Base-by-base conservation (phyloP, 2,888 invertebrate species). In the Patella pellucida region DNA sequence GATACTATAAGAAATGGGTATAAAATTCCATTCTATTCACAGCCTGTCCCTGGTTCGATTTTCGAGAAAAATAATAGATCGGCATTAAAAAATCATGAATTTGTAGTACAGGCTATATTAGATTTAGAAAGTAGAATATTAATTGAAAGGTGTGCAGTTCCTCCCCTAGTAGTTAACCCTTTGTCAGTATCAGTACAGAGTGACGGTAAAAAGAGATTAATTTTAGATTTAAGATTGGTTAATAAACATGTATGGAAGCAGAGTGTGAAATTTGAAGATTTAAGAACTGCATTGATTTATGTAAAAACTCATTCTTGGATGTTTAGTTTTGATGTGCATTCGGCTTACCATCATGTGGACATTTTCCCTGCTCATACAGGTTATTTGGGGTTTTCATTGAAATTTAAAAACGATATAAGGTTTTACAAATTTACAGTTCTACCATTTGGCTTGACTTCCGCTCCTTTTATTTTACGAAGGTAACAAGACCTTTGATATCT, bases 221-320 rank as follows among this genome's bases (percentile, higher is more conserved):
- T 56, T 56, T 9, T 56, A 56, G 56, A 56, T 56, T 56, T 56
- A 14, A 56, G 56, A 56, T 56, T 56, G 56, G 56, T 56, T 15
- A 56, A 56, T 56, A 56, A 56, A n/a, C 56, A 56, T 14, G 15
- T 56, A 56, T 56, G 56, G 56, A 56, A 56, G 14, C 56, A 56
- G 14, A 56, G 15, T 14, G 56, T 56, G 15, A 56, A 56, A 56
- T 56, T n/a, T 15, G 56, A 56, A 15, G 54, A 52, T 52, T 15
- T 3, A 15, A 12, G 54, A 52, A 52, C 54, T 12, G 54, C 54
- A 52, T 52, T 52, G 16, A 16, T 52, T 1, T 52, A 52, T 52
- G 54, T 52, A 15, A 52, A 52, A 52, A 52, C 54, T 2, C 54
- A 52, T 52, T 52, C 12, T 52, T 52, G 54, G 54, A 3, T 52